Base-by-base conservation (phyloP, 1,140 invertebrate species). In the Lycorma delicatula region DNA sequence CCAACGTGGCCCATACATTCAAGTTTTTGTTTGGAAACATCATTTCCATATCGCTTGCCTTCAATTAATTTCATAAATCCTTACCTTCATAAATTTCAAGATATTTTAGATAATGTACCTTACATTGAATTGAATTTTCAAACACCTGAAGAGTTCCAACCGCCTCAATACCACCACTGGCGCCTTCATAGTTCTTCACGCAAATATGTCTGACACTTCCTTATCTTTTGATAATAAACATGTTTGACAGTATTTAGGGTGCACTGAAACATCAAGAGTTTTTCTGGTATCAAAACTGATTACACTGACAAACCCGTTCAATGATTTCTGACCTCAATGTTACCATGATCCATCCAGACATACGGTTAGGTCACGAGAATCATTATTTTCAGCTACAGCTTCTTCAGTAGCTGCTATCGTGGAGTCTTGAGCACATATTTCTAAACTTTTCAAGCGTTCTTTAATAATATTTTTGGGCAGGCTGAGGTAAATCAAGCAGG, bases 1-100 rank as follows among this genome's bases (percentile, higher is more conserved):
- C 62, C 53, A 6, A 68, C 62, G 36, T 63, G 56, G 36, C 51
- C 53, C 20, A 65, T 54, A 58, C 60, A 66, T 55, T 66, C 64
- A 46, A 64, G 60, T 53, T 68, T 64, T 53, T 54, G 54, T 44
- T 26, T 27, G 25, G 63, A 46, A 46, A 47, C 27, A 41, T 60
- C 26, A 58, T 66, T 51, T 12, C 60, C 60, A 63, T 64, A 65
- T 5, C 62, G 64, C 25, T 59, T 59, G 13, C 26, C 31, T 1
- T 47, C 29, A n/a, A 38, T 12, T n/a, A 63, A 56, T 47, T 13
- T 22, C 12, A 5, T n/a, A 31, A 38, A 63, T n/a, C 52, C 57
- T 18, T 63, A 54, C 16, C 60, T 58, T 66, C 63, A 13, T 61
- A 59, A 41, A 64, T 59, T 48, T 59, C 61, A n/a, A 64, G 48